Evolutionary conservation across 2,888 invertebrate species (phyloP).

Genomic region (Cephalotes varians): DNA sequence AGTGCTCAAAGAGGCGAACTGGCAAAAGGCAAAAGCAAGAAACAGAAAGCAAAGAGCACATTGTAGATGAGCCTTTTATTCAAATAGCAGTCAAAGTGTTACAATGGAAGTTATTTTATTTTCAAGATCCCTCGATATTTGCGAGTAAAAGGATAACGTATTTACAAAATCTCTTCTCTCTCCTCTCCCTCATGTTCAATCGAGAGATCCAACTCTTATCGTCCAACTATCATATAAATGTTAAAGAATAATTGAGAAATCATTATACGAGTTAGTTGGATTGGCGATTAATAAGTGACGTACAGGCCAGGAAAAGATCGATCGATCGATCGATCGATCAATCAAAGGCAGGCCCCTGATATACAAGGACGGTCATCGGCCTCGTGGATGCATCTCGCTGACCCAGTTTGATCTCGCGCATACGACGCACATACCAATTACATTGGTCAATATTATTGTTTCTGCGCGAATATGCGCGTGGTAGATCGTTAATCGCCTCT

Average conservation of each 20-base stretch:
- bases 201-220: too few species aligned
- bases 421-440: slow-evolving; percentile 63
- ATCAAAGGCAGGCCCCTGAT: slow-evolving; percentile 62
- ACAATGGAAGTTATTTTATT: too few species aligned
- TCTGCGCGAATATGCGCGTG: slow-evolving; percentile 2
- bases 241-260: slow-evolving; percentile 30
- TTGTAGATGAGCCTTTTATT: too few species aligned
- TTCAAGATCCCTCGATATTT: background rate
- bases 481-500: slow-evolving; percentile 5
- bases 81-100: background rate
- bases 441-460: slow-evolving; percentile 52
- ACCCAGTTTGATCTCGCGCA: slow-evolving; percentile 71
- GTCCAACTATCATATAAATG: background rate
- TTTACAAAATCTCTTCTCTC: background rate
- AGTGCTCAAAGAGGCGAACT: too few species aligned
- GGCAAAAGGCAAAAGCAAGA: too few species aligned
- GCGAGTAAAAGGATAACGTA: background rate
- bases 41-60: too few species aligned
- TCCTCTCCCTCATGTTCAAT: background rate
- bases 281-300: slow-evolving; percentile 44
- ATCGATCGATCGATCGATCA: slow-evolving; percentile 64
- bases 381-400: slow-evolving; percentile 73
- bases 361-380: slow-evolving; percentile 79
- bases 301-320: slow-evolving; percentile 55
- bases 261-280: slow-evolving; percentile 53